A percentile compares a stretch with the other conserved stretches of the same genome.
Evolutionary conservation across 2,113 vertebrate genomes (phyloP).

Genomic region (Eurypyga helias): DNA sequence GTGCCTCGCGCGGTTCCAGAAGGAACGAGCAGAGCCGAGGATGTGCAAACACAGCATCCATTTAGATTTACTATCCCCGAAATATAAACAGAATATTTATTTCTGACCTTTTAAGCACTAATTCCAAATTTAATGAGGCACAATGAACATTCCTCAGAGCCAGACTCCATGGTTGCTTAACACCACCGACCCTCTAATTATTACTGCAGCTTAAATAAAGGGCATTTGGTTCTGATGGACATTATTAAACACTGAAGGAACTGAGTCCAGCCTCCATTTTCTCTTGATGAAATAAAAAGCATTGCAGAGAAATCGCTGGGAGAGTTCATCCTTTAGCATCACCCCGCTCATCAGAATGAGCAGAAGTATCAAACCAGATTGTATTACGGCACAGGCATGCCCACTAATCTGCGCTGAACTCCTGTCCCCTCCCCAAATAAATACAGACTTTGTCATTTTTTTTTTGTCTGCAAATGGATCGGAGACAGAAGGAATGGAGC

Average conservation of each 20-base stretch:
- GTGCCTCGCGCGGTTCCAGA: background rate
- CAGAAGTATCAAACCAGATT: conserved; percentile 49
- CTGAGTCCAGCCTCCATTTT: conserved; percentile 64
- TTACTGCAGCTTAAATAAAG: conserved; percentile 68
- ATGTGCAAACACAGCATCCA: conserved; percentile 51
- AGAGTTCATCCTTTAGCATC: conserved; percentile 50
- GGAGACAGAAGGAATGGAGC: background rate
- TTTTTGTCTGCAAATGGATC: conserved; percentile 20
- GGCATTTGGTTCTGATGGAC: conserved; percentile 59
- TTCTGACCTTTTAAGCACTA: conserved; percentile 77
- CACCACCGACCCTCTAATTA: conserved; percentile 74
- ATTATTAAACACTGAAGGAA: conserved; percentile 62
- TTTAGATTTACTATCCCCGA: conserved; percentile 66
- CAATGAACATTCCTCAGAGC: conserved; percentile 73
- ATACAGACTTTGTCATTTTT: conserved; percentile 39
- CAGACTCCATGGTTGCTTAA: conserved; percentile 68
- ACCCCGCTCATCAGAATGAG: conserved; percentile 33
- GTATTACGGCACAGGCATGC: conserved; percentile 3
- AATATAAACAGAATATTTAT: conserved; percentile 79
- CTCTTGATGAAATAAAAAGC: conserved; percentile 63
- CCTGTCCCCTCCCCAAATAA: conserved; percentile 51
- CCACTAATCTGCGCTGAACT: conserved; percentile 51
- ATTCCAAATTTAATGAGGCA: conserved; percentile 80
- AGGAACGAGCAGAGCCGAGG: conserved; percentile 35
- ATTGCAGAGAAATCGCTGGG: background rate